phyloP scores from a whole-genome alignment of 2,888 invertebrate genomes.

The Euzetes globulus region DNA sequence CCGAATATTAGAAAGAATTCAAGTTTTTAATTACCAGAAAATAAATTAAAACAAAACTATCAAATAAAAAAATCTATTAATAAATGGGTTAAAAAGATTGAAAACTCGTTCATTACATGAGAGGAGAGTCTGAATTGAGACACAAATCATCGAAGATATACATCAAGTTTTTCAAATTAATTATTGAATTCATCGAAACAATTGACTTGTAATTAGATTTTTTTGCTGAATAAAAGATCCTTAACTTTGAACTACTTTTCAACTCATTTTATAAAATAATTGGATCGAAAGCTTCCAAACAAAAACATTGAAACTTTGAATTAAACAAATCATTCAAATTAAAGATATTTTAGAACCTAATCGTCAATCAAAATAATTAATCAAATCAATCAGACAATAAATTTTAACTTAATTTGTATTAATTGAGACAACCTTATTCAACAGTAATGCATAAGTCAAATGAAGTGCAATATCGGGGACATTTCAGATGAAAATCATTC shows the following conservation, averaged over 20 bases:
- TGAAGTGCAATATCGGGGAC: background rate
- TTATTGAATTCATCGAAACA: conserved; percentile 14
- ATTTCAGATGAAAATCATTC: background rate
- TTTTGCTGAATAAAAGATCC: background rate
- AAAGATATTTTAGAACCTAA: background rate
- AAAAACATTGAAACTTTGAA: background rate
- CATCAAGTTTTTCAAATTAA: background rate
- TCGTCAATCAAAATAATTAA: background rate
- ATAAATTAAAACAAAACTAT: background rate
- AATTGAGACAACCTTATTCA: background rate
- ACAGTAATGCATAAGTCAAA: background rate
- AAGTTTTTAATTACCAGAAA: too few relatives aligned
- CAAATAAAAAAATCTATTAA: background rate
- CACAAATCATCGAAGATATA: background rate
- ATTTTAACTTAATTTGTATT: background rate
- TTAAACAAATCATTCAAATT: background rate
- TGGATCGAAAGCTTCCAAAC: background rate
- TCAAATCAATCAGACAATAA: background rate
- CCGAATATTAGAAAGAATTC: too few relatives aligned
- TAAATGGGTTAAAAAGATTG: conserved; percentile 4
- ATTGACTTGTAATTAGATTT: conserved; percentile 19
- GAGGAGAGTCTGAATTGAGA: background rate
- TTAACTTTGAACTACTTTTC: conserved; percentile 21
- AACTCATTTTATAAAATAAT: background rate
- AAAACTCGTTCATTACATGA: background rate